Conservation (phyloP, 2,113 vertebrate species). For the Anseranas semipalmata region DNA sequence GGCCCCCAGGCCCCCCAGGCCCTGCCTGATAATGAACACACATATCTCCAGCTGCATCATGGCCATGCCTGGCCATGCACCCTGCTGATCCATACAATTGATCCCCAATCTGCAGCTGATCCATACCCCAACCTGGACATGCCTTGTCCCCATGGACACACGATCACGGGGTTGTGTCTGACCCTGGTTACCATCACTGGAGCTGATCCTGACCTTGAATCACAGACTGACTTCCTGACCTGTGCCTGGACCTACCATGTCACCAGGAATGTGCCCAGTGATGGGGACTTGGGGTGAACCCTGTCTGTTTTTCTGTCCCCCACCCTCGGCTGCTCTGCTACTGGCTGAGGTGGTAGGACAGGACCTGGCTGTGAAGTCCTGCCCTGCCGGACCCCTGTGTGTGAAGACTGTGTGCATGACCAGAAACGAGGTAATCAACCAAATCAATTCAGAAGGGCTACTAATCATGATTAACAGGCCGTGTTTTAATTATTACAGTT, state of each 20-base stretch:
- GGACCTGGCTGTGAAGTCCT: not conserved
- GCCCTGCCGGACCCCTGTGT: not conserved
- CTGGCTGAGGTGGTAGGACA: not conserved
- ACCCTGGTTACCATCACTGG: not conserved
- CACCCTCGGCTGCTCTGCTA: not conserved
- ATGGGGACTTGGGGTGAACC: not conserved
- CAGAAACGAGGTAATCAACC: not conserved
- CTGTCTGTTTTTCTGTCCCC: not conserved
- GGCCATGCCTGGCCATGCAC: not conserved
- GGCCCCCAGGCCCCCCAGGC: not conserved
- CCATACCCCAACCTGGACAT: not conserved
- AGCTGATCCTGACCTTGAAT: not conserved
- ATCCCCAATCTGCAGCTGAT: no score
- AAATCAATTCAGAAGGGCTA: not conserved
- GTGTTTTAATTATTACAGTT: not conserved
- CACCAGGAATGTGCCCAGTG: not conserved
- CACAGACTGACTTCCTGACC: not conserved
- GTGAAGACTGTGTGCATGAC: not conserved
- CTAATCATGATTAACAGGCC: not conserved
- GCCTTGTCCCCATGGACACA: fast-evolving
- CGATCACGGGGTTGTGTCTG: not conserved
- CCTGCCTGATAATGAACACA: not conserved
- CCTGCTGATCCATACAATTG: no score
- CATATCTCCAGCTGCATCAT: not conserved
- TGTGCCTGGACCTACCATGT: not conserved